Evolutionary conservation across 2,113 vertebrate species (phyloP).

Genomic region (Perca schrenkii): DNA sequence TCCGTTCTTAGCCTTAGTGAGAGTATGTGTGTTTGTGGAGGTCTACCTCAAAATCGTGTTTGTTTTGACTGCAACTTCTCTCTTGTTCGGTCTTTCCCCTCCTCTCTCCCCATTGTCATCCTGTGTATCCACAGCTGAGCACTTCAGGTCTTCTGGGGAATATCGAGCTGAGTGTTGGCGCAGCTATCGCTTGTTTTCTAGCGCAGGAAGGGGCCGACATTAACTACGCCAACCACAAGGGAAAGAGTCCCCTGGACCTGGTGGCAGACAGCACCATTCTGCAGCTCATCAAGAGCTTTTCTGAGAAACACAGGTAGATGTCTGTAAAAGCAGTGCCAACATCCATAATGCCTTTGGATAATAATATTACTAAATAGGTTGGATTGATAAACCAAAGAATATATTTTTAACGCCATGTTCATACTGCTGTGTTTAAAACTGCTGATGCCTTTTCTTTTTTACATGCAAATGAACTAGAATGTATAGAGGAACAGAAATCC

Average conservation of each 20-base stretch:
- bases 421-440: not conserved
- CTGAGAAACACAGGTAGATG: slow-evolving; percentile 93
- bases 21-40: not conserved
- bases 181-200: slow-evolving; percentile 93
- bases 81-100: not conserved
- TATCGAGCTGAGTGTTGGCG: slow-evolving; percentile 88
- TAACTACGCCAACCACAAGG: slow-evolving; percentile 94
- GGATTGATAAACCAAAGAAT: not conserved
- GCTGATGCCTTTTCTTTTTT: not conserved
- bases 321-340: not conserved
- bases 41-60: not conserved
- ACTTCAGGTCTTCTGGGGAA: slow-evolving; percentile 90
- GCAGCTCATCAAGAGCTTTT: slow-evolving; percentile 92
- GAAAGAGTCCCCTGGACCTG: slow-evolving; percentile 93
- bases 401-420: not conserved
- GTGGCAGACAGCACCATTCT: slow-evolving; percentile 86
- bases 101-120: not conserved
- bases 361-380: not conserved
- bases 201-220: slow-evolving; percentile 95
- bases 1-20: not conserved
- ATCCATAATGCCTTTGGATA: not conserved
- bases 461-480: not conserved
- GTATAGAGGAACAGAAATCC: not conserved
- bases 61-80: slow-evolving; percentile 10
- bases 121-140: slow-evolving; percentile 84